Evolutionary conservation across 1,140 invertebrate species (phyloP).

Genomic region (Bradynema listronoti): DNA sequence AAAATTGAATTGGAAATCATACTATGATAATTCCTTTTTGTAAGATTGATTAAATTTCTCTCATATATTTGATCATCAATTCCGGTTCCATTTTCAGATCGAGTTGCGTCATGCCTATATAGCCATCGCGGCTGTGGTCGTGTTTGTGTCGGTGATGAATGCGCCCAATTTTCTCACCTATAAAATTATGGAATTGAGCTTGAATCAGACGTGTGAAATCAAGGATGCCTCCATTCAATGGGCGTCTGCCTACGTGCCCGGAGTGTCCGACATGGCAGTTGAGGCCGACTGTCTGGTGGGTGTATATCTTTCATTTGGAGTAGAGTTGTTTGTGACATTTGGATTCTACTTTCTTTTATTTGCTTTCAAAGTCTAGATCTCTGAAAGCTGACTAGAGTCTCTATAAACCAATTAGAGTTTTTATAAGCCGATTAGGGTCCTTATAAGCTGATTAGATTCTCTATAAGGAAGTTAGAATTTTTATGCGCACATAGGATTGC

Average conservation of each 20-base stretch:
- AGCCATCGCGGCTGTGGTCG: conserved; percentile 47
- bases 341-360: no score
- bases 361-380: no score
- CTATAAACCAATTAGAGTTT: neutral
- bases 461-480: no score
- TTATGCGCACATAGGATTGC: no score
- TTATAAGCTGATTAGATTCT: neutral
- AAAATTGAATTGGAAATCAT: no score
- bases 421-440: neutral
- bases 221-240: conserved; percentile 17
- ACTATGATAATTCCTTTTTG: conserved; percentile 3
- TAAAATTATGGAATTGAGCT: conserved; percentile 51
- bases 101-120: conserved; percentile 46
- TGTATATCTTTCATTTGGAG: no score
- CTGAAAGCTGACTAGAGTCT: neutral
- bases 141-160: conserved; percentile 47
- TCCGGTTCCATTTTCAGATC: conserved; percentile 32
- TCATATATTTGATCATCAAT: neutral
- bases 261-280: conserved; percentile 50
- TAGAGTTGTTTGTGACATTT: no score
- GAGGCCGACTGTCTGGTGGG: conserved; percentile 37
- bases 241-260: conserved; percentile 50
- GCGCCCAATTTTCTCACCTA: conserved; percentile 55
- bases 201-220: conserved; percentile 32
- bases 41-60: neutral